Base-by-base conservation (phyloP, 37 sponge, comb jelly and placozoan species). In the Diacarnus erythraeanus region DNA sequence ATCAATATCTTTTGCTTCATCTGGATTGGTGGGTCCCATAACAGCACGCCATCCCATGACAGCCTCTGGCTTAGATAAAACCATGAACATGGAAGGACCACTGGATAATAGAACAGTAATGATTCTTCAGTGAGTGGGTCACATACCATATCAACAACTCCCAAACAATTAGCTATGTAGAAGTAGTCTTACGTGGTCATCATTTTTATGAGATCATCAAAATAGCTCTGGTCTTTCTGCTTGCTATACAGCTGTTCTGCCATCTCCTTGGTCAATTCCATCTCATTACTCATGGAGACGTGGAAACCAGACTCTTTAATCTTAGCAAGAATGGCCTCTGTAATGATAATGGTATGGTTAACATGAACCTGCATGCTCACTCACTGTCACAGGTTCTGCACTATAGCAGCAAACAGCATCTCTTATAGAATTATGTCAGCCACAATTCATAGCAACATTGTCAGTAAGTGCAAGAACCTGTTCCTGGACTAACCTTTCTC, bases 61-160 rank as follows among this genome's bases (percentile, higher is more conserved):
- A 33, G 98, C 99, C 70, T 98, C 99, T 35, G 83, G 80, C 37
- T 85, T 78, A 10, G 90, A 86, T 59, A 98, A 75, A 54, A 98
- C 96, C 96, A 98, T 89, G 80, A 98, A 88, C 80, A 95, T 57
- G 29, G 94, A 93, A 25, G 96, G 89, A 30, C 98, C 98, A 79
- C 95, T 94, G 58, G 0, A 51, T 38, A 25, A 59, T 6, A 34
- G 38, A 36, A 78, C 42, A 35, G 71, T 29, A 25, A 40, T 71
- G 2, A 71, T 29, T 63, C 17, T 25, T 63, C 64, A 8, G 20
- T 25, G 12, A 20, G 57, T 2, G 43, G 69, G 31, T 22, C 40
- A 5, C 37, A 12, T 59, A 23, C 47, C 25, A 77, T 38, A 27
- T n/a, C 34, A 59, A n/a, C 3, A 30, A 26, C 51, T n/a, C n/a